Evolutionary conservation across 2,797 vertebrate genomes (phyloP).

Genomic region (Chrysocyon brachyurus): DNA sequence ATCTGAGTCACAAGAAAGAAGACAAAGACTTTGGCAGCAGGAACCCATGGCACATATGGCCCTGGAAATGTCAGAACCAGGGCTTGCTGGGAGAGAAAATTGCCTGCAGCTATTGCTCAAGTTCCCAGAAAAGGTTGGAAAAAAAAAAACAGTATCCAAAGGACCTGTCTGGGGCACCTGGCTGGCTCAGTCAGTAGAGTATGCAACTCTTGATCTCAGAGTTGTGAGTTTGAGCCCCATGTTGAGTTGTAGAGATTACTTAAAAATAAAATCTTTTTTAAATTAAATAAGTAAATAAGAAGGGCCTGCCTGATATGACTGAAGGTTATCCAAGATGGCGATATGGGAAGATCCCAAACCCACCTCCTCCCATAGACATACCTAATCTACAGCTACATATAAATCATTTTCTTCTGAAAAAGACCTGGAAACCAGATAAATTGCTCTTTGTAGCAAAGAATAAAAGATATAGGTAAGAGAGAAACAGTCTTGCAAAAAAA

Average conservation of each 20-base stretch:
- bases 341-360: neutral
- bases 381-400: neutral
- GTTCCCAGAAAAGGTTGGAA: neutral
- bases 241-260: neutral
- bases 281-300: neutral
- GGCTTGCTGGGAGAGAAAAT: neutral
- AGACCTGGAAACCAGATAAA: neutral
- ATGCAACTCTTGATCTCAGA: neutral
- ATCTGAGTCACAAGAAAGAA: neutral
- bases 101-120: neutral
- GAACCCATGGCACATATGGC: neutral
- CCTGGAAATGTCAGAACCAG: neutral
- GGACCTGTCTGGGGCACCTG: neutral
- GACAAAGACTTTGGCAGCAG: neutral
- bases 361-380: neutral
- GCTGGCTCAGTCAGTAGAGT: neutral
- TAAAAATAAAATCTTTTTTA: neutral
- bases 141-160: conserved; percentile 19
- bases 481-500: neutral
- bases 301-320: neutral
- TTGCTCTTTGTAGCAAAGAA: neutral
- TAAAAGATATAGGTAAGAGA: neutral
- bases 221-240: neutral
- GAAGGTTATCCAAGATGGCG: neutral
- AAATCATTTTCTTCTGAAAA: neutral